phyloP scores from a whole-genome alignment of 2,888 invertebrate species.

The Ornithoptera alexandrae region DNA sequence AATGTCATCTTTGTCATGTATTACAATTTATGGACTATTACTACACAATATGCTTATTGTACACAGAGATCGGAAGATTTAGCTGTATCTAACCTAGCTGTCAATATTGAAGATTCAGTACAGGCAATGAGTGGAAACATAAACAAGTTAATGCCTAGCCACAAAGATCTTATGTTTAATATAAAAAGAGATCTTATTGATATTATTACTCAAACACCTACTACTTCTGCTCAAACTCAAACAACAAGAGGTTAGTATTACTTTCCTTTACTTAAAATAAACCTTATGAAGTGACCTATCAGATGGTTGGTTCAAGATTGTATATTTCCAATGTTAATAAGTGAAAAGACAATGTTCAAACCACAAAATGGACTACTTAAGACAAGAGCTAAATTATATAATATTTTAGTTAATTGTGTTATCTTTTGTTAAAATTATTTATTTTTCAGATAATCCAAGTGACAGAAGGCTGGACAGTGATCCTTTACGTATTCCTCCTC shows the following conservation, averaged over 20 bases:
- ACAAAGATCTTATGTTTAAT: constrained; percentile 80
- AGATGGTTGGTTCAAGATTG: no score
- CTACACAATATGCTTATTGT: background rate
- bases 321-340: no score
- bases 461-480: constrained; percentile 52
- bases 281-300: background rate
- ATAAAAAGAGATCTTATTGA: constrained; percentile 84
- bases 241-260: constrained; percentile 52
- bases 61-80: constrained; percentile 78
- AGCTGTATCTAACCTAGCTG: constrained; percentile 81
- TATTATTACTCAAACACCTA: constrained; percentile 74
- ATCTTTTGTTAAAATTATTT: background rate
- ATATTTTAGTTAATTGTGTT: no score
- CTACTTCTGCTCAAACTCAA: constrained; percentile 72
- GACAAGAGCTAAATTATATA: no score
- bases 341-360: no score
- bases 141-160: constrained; percentile 82
- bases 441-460: constrained; percentile 39
- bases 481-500: constrained; percentile 57
- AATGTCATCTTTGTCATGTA: no score
- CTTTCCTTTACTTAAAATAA: constrained; percentile 8
- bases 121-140: constrained; percentile 79
- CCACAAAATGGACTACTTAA: no score
- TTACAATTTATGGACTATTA: background rate
- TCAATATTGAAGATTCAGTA: constrained; percentile 80